These are phyloP conservation scores for Cryptocephalus primarius DNA, from an alignment of 2,888 invertebrate genomes.

Conservation along the genomic window DNA sequence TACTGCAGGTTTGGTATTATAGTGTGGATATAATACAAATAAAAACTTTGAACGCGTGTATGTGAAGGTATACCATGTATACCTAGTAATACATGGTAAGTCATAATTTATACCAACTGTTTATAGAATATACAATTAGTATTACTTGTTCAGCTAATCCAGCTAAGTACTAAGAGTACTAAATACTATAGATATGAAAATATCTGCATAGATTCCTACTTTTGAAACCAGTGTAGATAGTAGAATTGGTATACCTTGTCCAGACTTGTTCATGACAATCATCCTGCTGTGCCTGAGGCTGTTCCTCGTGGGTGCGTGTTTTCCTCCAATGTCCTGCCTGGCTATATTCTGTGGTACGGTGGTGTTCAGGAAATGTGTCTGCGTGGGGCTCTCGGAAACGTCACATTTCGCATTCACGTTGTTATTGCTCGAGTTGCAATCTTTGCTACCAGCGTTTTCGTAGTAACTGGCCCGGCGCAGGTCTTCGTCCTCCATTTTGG, in stretches of 20 bases:
- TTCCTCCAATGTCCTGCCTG: slow-evolving; percentile 48
- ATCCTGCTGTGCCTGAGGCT: slow-evolving; percentile 59
- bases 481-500: no score
- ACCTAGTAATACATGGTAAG: no score
- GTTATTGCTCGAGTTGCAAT: slow-evolving; percentile 1
- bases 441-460: slow-evolving; percentile 4
- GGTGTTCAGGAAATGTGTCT: slow-evolving; percentile 45
- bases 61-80: no score
- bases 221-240: no score
- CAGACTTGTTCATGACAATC: slow-evolving; percentile 53
- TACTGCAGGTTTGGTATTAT: background rate
- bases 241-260: slow-evolving; percentile 34
- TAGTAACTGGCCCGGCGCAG: slow-evolving; percentile 6
- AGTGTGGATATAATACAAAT: background rate
- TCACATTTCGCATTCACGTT: slow-evolving; percentile 1
- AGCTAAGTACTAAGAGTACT: background rate
- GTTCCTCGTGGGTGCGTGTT: slow-evolving; percentile 57
- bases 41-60: no score
- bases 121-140: no score
- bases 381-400: slow-evolving; percentile 33
- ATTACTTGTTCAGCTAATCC: no score
- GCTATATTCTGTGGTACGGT: slow-evolving; percentile 61
- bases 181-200: background rate
- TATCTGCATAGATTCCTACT: background rate
- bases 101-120: no score